phyloP scores from a whole-genome alignment of 2,113 vertebrate genomes.

The Rhea americana region DNA sequence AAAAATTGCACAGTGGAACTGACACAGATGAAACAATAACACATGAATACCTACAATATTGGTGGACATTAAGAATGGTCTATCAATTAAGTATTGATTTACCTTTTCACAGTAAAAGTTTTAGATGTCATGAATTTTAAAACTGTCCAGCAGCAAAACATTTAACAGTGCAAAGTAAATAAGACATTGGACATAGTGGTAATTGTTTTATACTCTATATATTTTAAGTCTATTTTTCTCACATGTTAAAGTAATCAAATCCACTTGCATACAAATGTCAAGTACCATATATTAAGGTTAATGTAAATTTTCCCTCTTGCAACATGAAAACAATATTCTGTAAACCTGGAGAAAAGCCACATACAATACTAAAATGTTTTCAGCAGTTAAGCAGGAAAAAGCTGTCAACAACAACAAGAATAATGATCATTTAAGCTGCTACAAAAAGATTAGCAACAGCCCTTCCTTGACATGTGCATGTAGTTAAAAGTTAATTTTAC shows the following conservation, averaged over 20 bases:
- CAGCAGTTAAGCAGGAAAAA: constrained; percentile 57
- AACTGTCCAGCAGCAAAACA: not conserved
- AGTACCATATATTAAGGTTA: constrained; percentile 35
- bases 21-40: not conserved
- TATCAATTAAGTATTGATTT: not conserved
- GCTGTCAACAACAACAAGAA: constrained; percentile 47
- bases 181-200: not conserved
- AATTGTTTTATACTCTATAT: not conserved
- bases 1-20: not conserved
- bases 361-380: constrained; percentile 25
- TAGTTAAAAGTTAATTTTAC: constrained; percentile 40
- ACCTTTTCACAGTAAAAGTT: not conserved
- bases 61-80: not conserved
- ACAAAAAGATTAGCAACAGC: constrained; percentile 30
- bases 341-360: constrained; percentile 36
- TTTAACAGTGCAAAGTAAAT: not conserved
- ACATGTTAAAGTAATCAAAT: constrained; percentile 55
- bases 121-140: not conserved
- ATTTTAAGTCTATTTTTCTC: constrained; percentile 36
- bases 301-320: constrained; percentile 42
- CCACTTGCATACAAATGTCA: constrained; percentile 50
- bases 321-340: constrained; percentile 15
- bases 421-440: constrained; percentile 49
- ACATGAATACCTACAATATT: not conserved
- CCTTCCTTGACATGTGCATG: constrained; percentile 15